phyloP scores from a whole-genome alignment of 1,140 invertebrate genomes.

The Gonioctena quinquepunctata region DNA sequence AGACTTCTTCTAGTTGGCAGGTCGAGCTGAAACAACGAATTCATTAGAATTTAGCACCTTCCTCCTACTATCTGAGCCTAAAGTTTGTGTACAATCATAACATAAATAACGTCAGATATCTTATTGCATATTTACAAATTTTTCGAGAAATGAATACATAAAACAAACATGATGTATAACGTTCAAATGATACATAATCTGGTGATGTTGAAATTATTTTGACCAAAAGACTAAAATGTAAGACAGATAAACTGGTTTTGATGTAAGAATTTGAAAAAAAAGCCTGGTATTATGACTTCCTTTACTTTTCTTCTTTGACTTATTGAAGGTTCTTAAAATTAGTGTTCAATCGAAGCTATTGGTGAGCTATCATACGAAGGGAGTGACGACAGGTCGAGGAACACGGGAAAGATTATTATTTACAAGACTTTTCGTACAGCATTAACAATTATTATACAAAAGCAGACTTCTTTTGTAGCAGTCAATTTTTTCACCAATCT shows the following conservation, averaged over 20 bases:
- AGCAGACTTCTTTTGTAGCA: too few species aligned
- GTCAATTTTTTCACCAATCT: too few species aligned
- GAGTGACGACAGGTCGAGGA: neutral
- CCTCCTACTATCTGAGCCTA: slow-evolving; percentile 28
- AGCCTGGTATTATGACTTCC: neutral
- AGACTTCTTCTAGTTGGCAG: neutral
- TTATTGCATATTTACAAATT: slow-evolving; percentile 42
- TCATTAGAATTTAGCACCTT: too few species aligned
- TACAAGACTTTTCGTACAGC: neutral
- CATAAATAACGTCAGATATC: slow-evolving; percentile 33
- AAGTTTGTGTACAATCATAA: slow-evolving; percentile 33
- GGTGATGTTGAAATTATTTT: neutral
- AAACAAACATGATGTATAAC: too few species aligned
- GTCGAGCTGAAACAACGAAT: neutral
- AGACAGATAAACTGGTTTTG: neutral
- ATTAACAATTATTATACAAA: neutral
- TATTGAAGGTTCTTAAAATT: neutral
- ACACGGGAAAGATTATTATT: neutral
- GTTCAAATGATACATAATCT: neutral
- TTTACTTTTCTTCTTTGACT: neutral
- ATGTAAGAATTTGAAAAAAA: neutral
- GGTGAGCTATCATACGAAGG: neutral
- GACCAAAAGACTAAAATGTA: neutral
- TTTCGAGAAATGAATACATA: neutral
- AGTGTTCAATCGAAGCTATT: neutral